Base-by-base conservation (phyloP, 2,888 invertebrate genomes). In the Conchocele bisecta region DNA sequence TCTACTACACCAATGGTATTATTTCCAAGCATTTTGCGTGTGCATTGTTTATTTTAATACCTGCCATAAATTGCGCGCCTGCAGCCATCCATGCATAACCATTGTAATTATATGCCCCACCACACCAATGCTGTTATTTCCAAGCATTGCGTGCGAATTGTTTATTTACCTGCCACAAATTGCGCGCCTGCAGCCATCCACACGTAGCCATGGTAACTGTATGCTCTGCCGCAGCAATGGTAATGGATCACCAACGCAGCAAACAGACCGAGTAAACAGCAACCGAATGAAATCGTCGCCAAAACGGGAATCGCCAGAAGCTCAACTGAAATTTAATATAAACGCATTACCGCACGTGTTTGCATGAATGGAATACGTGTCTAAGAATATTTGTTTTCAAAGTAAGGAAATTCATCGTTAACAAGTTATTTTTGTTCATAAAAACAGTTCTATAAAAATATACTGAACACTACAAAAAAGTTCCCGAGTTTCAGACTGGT, bases 291-390 rank as follows among this genome's bases (percentile, higher is more conserved):
- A 15, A 75, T 26, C 17, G 75, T 75, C 28, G 75, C 75, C n/a
- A 75, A 31, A 1, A 75, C 50, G 0, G 75, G 57, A 5, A 75
- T 63, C 11, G 75, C 58, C 37, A 65, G 46, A 11, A 75, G 54
- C 24, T 63, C 54, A 35, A 75, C 75, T 75, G 59, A 37, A 72
- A 67, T 17, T 15, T n/a, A n/a, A n/a, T n/a, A n/a, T n/a, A n/a
- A n/a, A n/a, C n/a, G n/a, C n/a, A n/a, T n/a, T n/a, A n/a, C n/a
- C n/a, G n/a, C n/a, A n/a, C n/a, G n/a, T n/a, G n/a, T n/a, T n/a
- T n/a, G n/a, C n/a, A n/a, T n/a, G n/a, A n/a, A n/a, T n/a, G n/a
- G n/a, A n/a, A n/a, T n/a, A n/a, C n/a, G n/a, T n/a, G n/a, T n/a
- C n/a, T n/a, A n/a, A n/a, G n/a, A n/a, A n/a, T n/a, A n/a, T n/a